Percentiles rank a stretch among this genome's conserved stretches.
These are phyloP conservation scores for Chironomus tentans DNA, from an alignment of 2,888 invertebrate genomes.

Conservation along the genomic window DNA sequence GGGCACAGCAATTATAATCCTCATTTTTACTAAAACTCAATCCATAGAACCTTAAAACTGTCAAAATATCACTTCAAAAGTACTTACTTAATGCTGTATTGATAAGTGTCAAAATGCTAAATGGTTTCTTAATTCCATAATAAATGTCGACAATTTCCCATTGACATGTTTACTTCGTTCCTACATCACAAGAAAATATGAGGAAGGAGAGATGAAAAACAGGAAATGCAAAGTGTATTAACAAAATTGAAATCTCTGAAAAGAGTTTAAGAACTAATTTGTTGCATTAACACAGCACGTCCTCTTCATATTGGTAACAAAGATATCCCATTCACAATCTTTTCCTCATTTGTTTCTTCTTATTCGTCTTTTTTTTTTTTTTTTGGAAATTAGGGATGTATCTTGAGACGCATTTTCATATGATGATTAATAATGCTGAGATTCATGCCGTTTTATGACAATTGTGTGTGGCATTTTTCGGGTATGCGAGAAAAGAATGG, in stretches of 20 bases:
- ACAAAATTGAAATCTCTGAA: not conserved
- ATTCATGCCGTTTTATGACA: not conserved
- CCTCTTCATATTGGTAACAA: not conserved
- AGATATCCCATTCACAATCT: not conserved
- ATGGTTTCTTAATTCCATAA: not conserved
- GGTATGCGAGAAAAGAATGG: not conserved
- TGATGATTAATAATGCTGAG: constrained; percentile 21
- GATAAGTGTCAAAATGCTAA: not conserved
- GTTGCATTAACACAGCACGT: not conserved
- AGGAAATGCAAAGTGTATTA: constrained; percentile 3
- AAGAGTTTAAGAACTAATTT: not conserved
- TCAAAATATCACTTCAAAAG: too few relatives aligned
- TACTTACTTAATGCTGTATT: too few relatives aligned
- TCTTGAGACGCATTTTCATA: not conserved
- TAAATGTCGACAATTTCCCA: not conserved
- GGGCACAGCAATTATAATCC: too few relatives aligned
- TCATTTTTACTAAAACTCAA: too few relatives aligned
- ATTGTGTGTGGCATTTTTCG: constrained; percentile 16
- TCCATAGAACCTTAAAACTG: too few relatives aligned
- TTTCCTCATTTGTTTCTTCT: not conserved
- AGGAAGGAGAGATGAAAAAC: not conserved
- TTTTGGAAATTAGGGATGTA: not conserved
- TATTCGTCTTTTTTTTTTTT: not conserved
- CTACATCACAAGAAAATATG: not conserved
- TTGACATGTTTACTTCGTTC: not conserved